A percentile compares a stretch with the other conserved stretches of the same genome.
Evolutionary conservation across 2,113 vertebrate species (phyloP).

Genomic region (Perca schrenkii): DNA sequence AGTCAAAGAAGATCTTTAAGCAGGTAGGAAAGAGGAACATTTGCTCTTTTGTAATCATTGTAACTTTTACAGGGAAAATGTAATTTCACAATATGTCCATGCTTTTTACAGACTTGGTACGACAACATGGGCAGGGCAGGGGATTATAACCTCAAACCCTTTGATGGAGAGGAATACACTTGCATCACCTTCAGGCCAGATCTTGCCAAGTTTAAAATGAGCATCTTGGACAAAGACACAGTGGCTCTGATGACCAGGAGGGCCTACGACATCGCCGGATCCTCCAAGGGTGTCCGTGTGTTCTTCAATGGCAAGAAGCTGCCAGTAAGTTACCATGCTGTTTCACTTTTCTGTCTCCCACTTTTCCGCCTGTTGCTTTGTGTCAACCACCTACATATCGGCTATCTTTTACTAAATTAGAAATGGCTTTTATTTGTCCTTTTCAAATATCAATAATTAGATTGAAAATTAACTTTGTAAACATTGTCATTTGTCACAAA

Average conservation of each 20-base stretch:
- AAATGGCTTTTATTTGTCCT: background rate
- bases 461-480: background rate
- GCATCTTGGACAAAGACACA: conserved; percentile 91
- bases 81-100: background rate
- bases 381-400: background rate
- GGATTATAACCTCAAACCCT: conserved; percentile 88
- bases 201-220: conserved; percentile 97
- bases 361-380: no score
- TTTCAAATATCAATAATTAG: background rate
- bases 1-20: conserved; percentile 92
- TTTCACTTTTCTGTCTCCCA: background rate
- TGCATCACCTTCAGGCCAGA: conserved; percentile 97
- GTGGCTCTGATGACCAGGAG: conserved; percentile 96
- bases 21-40: conserved; percentile 84
- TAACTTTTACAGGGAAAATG: background rate
- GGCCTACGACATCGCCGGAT: conserved; percentile 95
- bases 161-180: conserved; percentile 93
- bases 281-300: conserved; percentile 91
- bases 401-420: background rate
- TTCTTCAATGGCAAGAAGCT: conserved; percentile 93
- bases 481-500: background rate
- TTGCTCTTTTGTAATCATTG: background rate
- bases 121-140: conserved; percentile 93
- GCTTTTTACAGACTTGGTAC: conserved; percentile 89
- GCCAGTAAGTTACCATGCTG: conserved; percentile 85